Percentiles rank a stretch among this genome's conserved stretches.
Evolutionary conservation across 2,113 vertebrate genomes (phyloP).

Genomic region (Copsychus sechellarum): DNA sequence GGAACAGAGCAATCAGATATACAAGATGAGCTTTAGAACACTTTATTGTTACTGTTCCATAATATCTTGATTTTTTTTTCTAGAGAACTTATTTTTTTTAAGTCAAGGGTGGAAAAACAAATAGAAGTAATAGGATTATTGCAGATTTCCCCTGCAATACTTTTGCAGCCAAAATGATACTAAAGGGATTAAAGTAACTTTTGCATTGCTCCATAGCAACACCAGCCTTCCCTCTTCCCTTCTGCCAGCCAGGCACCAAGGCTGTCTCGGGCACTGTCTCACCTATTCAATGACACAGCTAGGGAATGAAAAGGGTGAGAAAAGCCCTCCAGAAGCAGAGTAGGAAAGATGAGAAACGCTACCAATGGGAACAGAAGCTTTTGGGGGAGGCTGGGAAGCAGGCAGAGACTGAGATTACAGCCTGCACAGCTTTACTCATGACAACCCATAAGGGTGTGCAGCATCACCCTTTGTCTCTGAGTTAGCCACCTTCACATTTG

Average conservation of each 20-base stretch:
- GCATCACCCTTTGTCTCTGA: neutral
- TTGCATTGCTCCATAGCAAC: neutral
- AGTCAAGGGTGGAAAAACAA: neutral
- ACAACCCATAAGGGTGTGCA: neutral
- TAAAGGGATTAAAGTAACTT: neutral
- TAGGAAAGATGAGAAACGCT: neutral
- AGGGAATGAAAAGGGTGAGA: neutral
- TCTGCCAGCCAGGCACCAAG: neutral
- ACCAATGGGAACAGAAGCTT: neutral
- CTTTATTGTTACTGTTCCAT: neutral
- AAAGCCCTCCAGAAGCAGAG: neutral
- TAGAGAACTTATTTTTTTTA: neutral
- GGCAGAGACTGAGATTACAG: neutral
- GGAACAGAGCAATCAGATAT: neutral
- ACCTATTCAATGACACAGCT: neutral
- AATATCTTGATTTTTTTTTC: neutral
- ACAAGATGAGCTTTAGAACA: neutral
- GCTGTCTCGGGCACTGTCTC: neutral
- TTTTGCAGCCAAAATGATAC: neutral
- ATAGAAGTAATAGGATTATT: neutral
- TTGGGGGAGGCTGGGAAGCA: fast-evolving
- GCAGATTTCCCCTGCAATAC: neutral
- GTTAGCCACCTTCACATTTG: neutral
- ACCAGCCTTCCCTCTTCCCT: neutral
- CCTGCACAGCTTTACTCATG: neutral